Evolutionary conservation across 2,888 invertebrate genomes (phyloP).

Genomic region (Odontomyia ornata): DNA sequence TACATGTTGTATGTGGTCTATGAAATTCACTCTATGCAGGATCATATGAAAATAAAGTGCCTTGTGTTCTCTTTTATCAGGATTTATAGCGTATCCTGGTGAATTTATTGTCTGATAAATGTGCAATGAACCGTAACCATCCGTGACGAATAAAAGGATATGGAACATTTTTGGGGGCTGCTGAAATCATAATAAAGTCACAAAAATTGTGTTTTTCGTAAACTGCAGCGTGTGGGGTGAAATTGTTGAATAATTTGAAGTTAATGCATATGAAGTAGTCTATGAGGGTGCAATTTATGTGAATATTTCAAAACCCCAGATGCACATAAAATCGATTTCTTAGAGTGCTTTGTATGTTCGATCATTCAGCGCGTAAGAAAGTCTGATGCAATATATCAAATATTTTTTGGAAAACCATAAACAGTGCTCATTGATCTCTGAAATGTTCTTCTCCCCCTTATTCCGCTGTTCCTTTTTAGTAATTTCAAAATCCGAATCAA

Average conservation of each 20-base stretch:
- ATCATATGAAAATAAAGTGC: slow-evolving; percentile 32
- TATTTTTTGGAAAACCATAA: too few relatives aligned
- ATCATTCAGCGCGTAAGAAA: too few relatives aligned
- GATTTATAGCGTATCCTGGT: slow-evolving; percentile 36
- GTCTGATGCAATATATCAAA: too few relatives aligned
- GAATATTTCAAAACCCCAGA: too few relatives aligned
- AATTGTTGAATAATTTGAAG: background rate
- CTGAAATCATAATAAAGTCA: background rate
- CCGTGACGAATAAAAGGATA: slow-evolving; percentile 14
- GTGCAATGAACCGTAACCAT: slow-evolving; percentile 37
- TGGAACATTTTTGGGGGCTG: background rate
- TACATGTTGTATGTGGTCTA: background rate
- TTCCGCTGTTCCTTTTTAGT: too few relatives aligned
- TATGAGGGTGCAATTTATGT: background rate
- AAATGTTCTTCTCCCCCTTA: too few relatives aligned
- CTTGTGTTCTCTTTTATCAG: slow-evolving; percentile 7
- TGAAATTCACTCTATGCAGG: background rate
- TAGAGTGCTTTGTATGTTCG: too few relatives aligned
- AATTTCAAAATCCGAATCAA: too few relatives aligned
- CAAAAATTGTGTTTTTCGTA: background rate
- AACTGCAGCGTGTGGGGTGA: background rate
- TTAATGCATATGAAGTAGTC: background rate
- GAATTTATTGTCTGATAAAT: slow-evolving; percentile 41
- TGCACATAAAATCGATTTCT: too few relatives aligned
- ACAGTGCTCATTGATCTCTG: too few relatives aligned